A percentile compares a stretch with the other conserved stretches of the same genome.
Conservation (phyloP, 2,888 invertebrate species). For the Aethes cnicana region DNA sequence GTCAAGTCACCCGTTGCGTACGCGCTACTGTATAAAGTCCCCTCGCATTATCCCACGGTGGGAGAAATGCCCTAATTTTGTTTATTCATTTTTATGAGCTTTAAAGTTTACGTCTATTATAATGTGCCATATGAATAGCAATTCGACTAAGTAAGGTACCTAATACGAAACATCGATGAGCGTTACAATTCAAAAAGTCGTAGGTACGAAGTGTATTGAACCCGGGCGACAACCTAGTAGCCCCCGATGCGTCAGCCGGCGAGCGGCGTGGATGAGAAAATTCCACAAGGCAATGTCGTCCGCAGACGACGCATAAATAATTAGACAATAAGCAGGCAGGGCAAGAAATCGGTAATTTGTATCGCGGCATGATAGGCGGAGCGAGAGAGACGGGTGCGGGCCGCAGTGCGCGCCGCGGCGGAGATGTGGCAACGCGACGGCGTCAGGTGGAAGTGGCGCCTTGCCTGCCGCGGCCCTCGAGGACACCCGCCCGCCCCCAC, state of each 20-base stretch:
- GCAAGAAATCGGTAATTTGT: conserved; percentile 80
- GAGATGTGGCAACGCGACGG: conserved; percentile 81
- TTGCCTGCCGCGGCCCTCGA: conserved; percentile 49
- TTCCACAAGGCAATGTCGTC: conserved; percentile 69
- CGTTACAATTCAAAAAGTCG: conserved; percentile 15
- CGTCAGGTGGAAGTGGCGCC: conserved; percentile 81
- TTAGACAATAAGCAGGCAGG: conserved; percentile 80
- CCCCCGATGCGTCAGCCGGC: conserved; percentile 63
- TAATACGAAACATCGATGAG: conserved; percentile 15
- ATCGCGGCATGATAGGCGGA: conserved; percentile 76
- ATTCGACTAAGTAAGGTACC: conserved; percentile 1
- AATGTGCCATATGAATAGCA: conserved; percentile 21
- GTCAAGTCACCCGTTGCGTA: conserved; percentile 32
- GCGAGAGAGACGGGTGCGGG: conserved; percentile 64
- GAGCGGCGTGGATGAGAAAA: conserved; percentile 60
- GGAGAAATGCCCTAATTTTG: neutral
- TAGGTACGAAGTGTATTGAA: conserved; percentile 68
- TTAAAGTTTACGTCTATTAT: neutral
- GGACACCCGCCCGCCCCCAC: conserved; percentile 59
- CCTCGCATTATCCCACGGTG: conserved; percentile 10
- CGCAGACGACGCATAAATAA: conserved; percentile 78
- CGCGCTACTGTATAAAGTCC: conserved; percentile 8
- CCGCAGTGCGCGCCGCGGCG: conserved; percentile 67
- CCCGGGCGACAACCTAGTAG: conserved; percentile 65
- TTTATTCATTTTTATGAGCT: neutral